Evolutionary conservation across 2,113 vertebrate species (phyloP), one percentile per base, ranked within the genome.

Genomic region (Trogon melanurus): DNA sequence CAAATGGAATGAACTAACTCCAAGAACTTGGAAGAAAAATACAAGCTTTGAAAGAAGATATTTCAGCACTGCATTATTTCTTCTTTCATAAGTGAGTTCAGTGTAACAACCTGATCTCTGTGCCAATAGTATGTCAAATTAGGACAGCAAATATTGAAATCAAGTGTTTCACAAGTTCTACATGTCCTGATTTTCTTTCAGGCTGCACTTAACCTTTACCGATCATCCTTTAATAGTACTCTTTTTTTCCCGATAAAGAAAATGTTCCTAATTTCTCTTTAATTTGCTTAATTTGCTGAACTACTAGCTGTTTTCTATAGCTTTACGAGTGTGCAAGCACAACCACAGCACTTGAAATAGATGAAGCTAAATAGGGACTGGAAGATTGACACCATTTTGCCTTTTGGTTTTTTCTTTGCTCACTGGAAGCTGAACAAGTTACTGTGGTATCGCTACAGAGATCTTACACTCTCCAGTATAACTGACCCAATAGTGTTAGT

Each of bases 121-220:
- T 91, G 89, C 88, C 82, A 25, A 79, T 5, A 48, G 16, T 50
- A 93, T 87, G 86, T 96, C 91, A 92, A 83, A 89, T 94, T 84
- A 96, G 70, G 73, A 89, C 64, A 89, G 69, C 2, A 89, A 96
- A 93, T 92, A 96, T 5, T 47, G 84, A 96, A 96, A 97, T 96
- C 93, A 89, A 96, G 58, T 57, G 56, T 86, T 96, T 96, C 87
- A 38, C 65, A 94, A 97, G 58, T 91, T 91, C 58, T 58, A 61
- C 41, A 66, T 56, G 80, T 95, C 51, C 89, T 79, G 38, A 76
- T 96, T 92, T 94, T 92, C 76, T 88, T 95, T 90, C 74, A 88
- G 80, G 85, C 18, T 88, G 79, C 41, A 88, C 57, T 95, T 93
- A 62, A 92, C 76, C 71, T 94, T 95, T 80, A 94, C 82, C 1